Evolutionary conservation across 2,113 vertebrate genomes (phyloP), one percentile per base, ranked within the genome.

Genomic region (Verasper variegatus): DNA sequence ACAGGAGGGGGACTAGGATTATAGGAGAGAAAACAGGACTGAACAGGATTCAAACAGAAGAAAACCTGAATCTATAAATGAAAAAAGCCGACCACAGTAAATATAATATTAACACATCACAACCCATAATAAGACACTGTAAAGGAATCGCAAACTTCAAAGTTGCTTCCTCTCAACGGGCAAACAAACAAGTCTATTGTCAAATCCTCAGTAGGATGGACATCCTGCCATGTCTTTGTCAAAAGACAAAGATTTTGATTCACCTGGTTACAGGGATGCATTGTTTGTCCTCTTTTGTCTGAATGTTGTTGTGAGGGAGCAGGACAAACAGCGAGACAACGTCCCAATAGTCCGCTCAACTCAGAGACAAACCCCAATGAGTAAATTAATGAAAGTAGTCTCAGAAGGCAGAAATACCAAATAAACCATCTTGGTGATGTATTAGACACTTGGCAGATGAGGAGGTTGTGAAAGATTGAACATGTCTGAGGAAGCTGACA

Each of bases 221-320:
- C 63, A 68, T 89, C 85, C 84, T 86, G 88, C 42, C 71, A 42
- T 42, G 72, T 88, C 71, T 72, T 80, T 69, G 60, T 78, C 75
- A 56, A 74, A 87, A 77, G 59, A 59, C 6, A 40, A 0, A 20
- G n/a, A 40, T 68, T 76, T 63, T 17, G 23, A 81, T 80, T 64
- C 7, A 35, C 68, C 18, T 66, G 17, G 27, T 37, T 52, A 6
- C 17, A 56, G 52, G 49, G 54, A 54, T 7, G 54, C 58, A 61
- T 26, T 52, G 64, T 68, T 72, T 81, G 55, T 77, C 68, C 26
- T 59, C 51, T 55, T 56, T 82, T 84, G 88, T 87, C 51, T 21
- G 62, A 23, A 42, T 20, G 54, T 45, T 31, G 64, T 74, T 79
- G 68, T 74, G 61, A 71, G 68, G 5, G n/a, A 76, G 35, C 45